A percentile compares a stretch with the other conserved stretches of the same genome.
These are phyloP conservation scores for Gastrophryne carolinensis DNA, from an alignment of 2,797 vertebrate species.

Conservation along the genomic window DNA sequence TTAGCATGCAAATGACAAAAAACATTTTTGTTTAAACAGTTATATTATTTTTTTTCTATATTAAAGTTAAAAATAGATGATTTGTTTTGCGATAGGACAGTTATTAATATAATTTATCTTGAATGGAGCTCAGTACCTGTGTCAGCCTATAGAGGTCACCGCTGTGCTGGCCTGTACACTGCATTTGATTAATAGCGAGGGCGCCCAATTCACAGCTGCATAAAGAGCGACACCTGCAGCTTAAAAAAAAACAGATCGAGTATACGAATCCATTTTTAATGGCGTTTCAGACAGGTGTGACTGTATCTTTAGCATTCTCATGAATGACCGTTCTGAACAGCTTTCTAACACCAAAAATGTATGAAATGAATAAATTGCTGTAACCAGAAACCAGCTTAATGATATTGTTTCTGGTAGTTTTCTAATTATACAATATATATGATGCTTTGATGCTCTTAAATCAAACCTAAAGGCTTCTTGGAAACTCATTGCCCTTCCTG, in stretches of 20 bases:
- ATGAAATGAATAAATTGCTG: too few species aligned
- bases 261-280: background rate
- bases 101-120: background rate
- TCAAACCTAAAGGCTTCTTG: too few species aligned
- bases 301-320: too few species aligned
- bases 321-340: too few species aligned
- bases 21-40: background rate
- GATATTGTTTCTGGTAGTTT: too few species aligned
- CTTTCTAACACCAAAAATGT: too few species aligned
- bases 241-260: background rate
- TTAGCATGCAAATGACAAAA: background rate
- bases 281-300: background rate
- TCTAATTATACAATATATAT: too few species aligned
- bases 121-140: background rate
- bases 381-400: too few species aligned
- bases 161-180: background rate
- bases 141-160: conserved; percentile 9
- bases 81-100: background rate
- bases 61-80: background rate
- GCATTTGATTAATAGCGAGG: background rate
- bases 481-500: too few species aligned
- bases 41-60: background rate
- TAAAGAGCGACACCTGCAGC: background rate
- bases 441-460: too few species aligned
- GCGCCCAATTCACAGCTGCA: background rate